Conservation (phyloP, 1,140 invertebrate species). For the Carposina sasakii region DNA sequence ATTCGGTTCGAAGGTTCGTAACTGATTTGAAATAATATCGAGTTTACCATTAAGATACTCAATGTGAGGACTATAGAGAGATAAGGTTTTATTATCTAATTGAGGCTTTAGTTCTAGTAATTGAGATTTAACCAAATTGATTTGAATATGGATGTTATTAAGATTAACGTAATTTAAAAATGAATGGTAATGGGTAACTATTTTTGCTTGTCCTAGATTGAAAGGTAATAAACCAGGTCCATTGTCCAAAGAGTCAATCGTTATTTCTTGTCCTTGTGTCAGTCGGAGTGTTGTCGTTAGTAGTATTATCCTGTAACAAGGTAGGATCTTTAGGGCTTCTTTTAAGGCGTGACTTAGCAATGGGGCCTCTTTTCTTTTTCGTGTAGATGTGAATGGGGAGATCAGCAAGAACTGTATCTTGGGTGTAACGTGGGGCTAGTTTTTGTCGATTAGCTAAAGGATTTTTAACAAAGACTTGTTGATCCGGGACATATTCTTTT, state of each 20-base stretch:
- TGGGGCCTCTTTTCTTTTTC: conserved; percentile 3
- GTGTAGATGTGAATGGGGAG: conserved; percentile 4
- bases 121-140: conserved; percentile 12
- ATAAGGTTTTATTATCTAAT: conserved; percentile 24
- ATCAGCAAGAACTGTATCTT: conserved; percentile 3
- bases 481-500: conserved; percentile 18
- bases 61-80: conserved; percentile 23
- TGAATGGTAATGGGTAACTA: conserved; percentile 3
- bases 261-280: neutral
- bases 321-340: neutral
- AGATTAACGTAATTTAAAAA: neutral
- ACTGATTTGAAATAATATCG: conserved; percentile 16
- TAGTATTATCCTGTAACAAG: conserved; percentile 9
- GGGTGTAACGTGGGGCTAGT: conserved; percentile 6
- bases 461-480: conserved; percentile 28
- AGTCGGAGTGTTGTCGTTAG: neutral
- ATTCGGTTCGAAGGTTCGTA: conserved; percentile 21
- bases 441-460: conserved; percentile 19
- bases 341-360: conserved; percentile 1
- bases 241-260: conserved; percentile 14
- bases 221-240: neutral
- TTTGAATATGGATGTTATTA: neutral
- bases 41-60: conserved; percentile 20
- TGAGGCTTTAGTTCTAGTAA: conserved; percentile 6
- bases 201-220: neutral